phyloP scores from a whole-genome alignment of 37 sponge, comb jelly and placozoan genomes.

The Corticium candelabrum region DNA sequence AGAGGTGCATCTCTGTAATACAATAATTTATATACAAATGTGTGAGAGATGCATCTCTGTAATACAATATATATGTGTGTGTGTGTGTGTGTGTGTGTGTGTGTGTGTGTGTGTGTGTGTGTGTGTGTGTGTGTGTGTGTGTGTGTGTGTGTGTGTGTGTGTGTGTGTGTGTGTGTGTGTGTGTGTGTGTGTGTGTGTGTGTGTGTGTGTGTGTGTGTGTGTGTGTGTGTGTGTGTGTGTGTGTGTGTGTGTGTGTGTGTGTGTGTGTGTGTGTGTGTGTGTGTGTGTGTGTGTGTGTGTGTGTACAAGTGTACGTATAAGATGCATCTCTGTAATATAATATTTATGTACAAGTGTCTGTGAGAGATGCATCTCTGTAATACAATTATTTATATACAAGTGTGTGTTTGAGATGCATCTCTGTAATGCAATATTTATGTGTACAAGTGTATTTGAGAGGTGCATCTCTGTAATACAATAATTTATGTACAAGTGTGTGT shows the following conservation, averaged over 20 bases:
- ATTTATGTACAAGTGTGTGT: too few species aligned
- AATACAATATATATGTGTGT: background rate
- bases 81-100: constrained; percentile 20
- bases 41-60: background rate
- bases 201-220: constrained; percentile 42
- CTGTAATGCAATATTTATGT: too few species aligned
- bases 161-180: constrained; percentile 42
- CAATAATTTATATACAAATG: too few species aligned
- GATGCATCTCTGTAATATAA: too few species aligned
- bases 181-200: constrained; percentile 42
- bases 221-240: constrained; percentile 42
- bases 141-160: constrained; percentile 42
- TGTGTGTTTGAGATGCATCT: too few species aligned
- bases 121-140: constrained; percentile 23
- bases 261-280: constrained; percentile 42
- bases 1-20: too few species aligned
- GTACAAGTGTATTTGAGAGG: too few species aligned
- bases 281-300: constrained; percentile 42
- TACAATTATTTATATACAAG: too few species aligned
- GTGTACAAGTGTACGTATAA: too few species aligned
- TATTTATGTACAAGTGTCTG: too few species aligned
- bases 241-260: constrained; percentile 42
- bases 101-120: constrained; percentile 20
- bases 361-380: too few species aligned
- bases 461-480: too few species aligned